Evolutionary conservation across 2,797 vertebrate genomes (phyloP).

Genomic region (Coilia nasus): DNA sequence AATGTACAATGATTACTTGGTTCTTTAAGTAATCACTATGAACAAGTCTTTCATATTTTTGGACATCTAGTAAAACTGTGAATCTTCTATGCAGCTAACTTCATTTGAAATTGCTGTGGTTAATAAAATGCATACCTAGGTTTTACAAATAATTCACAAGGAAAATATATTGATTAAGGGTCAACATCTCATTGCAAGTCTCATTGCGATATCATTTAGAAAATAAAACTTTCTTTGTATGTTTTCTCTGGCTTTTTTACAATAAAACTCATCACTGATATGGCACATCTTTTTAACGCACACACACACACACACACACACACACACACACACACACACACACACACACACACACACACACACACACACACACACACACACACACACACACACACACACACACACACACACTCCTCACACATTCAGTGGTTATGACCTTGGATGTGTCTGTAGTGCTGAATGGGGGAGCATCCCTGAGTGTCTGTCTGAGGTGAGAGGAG

Average conservation of each 20-base stretch:
- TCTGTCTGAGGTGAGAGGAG: slow-evolving; percentile 40
- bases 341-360: slow-evolving; percentile 9
- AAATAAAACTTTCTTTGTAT: neutral
- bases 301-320: slow-evolving; percentile 3
- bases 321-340: neutral
- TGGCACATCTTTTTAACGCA: neutral
- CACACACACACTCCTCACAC: slow-evolving; percentile 19
- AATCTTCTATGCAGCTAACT: neutral
- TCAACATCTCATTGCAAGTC: neutral
- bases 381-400: neutral
- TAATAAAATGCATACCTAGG: neutral
- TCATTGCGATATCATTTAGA: neutral
- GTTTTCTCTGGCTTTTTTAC: neutral
- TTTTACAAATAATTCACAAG: neutral
- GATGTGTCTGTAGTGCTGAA: slow-evolving; percentile 18
- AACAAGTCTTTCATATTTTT: neutral
- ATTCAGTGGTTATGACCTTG: neutral
- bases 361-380: slow-evolving; percentile 1
- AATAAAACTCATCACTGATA: neutral
- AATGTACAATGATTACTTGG: neutral
- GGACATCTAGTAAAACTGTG: neutral
- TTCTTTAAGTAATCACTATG: neutral
- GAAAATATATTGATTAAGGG: neutral
- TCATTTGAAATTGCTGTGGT: neutral
- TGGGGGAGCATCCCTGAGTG: slow-evolving; percentile 24